phyloP scores from a whole-genome alignment of 2,888 invertebrate genomes.

The Drosophila macrospina region DNA sequence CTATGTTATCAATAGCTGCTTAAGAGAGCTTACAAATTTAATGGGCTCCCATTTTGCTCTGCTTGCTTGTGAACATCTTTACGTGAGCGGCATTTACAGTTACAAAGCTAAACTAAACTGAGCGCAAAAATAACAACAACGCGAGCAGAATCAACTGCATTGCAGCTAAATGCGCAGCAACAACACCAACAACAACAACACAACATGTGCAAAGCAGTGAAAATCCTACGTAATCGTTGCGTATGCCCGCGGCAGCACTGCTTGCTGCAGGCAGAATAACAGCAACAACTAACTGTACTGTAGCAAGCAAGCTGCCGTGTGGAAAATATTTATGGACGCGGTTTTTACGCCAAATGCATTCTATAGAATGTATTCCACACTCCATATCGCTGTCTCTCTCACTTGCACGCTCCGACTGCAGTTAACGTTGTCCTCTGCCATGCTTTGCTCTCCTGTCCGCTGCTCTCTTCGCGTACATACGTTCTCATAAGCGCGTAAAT shows the following conservation, averaged over 20 bases:
- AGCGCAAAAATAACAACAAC: conserved; percentile 18
- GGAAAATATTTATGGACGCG: conserved; percentile 77
- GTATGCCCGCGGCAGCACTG: conserved; percentile 38
- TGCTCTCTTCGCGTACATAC: conserved; percentile 29
- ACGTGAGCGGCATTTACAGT: conserved; percentile 47
- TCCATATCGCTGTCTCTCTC: neutral
- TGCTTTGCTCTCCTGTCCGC: neutral
- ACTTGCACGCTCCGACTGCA: neutral
- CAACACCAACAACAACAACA: conserved; percentile 43
- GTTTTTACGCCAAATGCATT: conserved; percentile 76
- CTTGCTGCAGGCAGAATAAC: conserved; percentile 56
- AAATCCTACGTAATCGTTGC: conserved; percentile 73
- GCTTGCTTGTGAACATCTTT: conserved; percentile 2
- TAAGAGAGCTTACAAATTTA: neutral
- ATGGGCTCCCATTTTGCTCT: neutral
- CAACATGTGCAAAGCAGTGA: conserved; percentile 64
- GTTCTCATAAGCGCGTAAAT: conserved; percentile 59
- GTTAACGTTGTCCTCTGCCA: conserved; percentile 9
- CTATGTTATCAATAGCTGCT: conserved; percentile 11
- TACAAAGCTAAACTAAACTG: conserved; percentile 55
- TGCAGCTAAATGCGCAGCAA: conserved; percentile 30
- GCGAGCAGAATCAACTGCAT: neutral
- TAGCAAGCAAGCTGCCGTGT: conserved; percentile 63
- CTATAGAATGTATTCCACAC: conserved; percentile 48
- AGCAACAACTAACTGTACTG: conserved; percentile 28